Percentiles rank a stretch among this genome's conserved stretches.
Evolutionary conservation across 1,140 invertebrate species (phyloP).

Genomic region (Hyles vespertilio): DNA sequence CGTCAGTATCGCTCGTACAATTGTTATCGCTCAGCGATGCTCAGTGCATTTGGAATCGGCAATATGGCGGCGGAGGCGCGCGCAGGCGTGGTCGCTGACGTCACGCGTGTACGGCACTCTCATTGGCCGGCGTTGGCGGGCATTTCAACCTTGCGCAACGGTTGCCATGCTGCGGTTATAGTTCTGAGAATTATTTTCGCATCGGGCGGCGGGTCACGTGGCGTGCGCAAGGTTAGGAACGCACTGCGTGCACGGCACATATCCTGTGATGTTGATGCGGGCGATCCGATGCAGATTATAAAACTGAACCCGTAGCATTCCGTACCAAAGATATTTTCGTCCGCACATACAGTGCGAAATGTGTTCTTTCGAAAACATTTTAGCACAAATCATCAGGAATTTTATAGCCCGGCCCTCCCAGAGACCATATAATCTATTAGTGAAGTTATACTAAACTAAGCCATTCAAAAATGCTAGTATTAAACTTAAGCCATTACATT

Average conservation of each 20-base stretch:
- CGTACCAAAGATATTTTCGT: too few relatives aligned
- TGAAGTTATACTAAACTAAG: too few relatives aligned
- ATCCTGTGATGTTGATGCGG: background rate
- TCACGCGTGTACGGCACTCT: slow-evolving; percentile 41
- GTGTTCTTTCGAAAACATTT: too few relatives aligned
- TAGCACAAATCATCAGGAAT: too few relatives aligned
- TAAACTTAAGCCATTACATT: too few relatives aligned
- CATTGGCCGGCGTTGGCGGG: slow-evolving; percentile 45
- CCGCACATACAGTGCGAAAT: too few relatives aligned
- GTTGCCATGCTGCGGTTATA: slow-evolving; percentile 53
- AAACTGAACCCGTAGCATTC: too few relatives aligned
- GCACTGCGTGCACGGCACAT: background rate
- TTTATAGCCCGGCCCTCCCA: too few relatives aligned
- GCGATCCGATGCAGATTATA: too few relatives aligned
- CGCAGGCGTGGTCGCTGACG: slow-evolving; percentile 71
- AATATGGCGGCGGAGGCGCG: slow-evolving; percentile 63
- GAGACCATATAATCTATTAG: too few relatives aligned
- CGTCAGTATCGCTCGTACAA: slow-evolving; percentile 16
- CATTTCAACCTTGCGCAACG: slow-evolving; percentile 65
- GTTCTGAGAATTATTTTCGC: slow-evolving; percentile 38
- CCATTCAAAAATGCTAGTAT: too few relatives aligned
- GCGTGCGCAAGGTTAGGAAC: slow-evolving; percentile 23
- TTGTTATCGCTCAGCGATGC: slow-evolving; percentile 10
- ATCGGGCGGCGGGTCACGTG: slow-evolving; percentile 24
- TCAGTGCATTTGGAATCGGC: slow-evolving; percentile 33